Conservation (phyloP, 2,888 invertebrate genomes). For the Drosophila pseudotalamancana region DNA sequence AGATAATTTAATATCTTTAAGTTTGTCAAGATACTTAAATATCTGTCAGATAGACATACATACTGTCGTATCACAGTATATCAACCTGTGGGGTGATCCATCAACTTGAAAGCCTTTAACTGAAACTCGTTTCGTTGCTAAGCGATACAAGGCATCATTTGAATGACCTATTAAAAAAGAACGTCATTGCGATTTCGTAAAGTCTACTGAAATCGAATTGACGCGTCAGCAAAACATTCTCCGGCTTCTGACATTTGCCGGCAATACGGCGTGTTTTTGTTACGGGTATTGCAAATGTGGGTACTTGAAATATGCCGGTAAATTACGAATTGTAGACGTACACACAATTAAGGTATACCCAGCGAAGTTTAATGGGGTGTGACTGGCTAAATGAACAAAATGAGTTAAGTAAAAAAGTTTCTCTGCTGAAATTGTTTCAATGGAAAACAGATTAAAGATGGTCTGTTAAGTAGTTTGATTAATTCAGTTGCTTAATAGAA, state of each 20-base stretch:
- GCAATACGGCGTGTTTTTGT: slow-evolving; percentile 4
- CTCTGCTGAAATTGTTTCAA: not conserved
- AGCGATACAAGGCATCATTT: slow-evolving; percentile 40
- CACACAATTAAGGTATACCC: slow-evolving; percentile 12
- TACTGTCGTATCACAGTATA: not conserved
- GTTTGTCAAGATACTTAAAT: slow-evolving; percentile 4
- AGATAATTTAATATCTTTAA: not conserved
- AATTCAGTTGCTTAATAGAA: too few species aligned
- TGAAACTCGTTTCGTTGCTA: slow-evolving; percentile 33
- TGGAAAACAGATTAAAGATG: not conserved
- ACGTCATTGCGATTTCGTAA: slow-evolving; percentile 21
- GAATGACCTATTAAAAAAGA: slow-evolving; percentile 50
- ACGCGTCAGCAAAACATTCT: slow-evolving; percentile 11
- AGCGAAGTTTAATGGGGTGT: not conserved
- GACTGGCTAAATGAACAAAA: too few species aligned
- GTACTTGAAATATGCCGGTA: slow-evolving; percentile 30
- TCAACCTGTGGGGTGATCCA: slow-evolving; percentile 22
- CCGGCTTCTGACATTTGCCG: slow-evolving; percentile 29
- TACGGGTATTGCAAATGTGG: slow-evolving; percentile 7
- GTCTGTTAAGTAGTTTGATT: not conserved
- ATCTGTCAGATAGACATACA: slow-evolving; percentile 3
- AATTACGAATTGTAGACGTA: slow-evolving; percentile 32
- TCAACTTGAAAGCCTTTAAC: slow-evolving; percentile 27
- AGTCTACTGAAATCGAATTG: slow-evolving; percentile 12
- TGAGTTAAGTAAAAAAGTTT: too few species aligned